phyloP scores from a whole-genome alignment of 2,888 invertebrate species.

The Biston stratarius region DNA sequence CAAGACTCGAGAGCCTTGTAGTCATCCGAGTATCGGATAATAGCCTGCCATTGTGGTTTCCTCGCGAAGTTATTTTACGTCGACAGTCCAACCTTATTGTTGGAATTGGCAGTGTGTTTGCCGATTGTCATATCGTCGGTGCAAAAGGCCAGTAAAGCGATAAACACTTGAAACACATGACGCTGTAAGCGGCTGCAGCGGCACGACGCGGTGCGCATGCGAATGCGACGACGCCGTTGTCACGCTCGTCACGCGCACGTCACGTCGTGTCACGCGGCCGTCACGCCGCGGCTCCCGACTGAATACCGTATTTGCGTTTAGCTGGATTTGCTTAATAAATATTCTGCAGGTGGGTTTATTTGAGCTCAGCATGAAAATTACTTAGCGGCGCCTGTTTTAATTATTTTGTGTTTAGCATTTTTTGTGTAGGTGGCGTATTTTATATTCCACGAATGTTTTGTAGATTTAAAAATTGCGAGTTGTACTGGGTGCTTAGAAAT shows the following conservation, averaged over 20 bases:
- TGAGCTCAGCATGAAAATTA: background rate
- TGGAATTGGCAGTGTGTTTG: no score
- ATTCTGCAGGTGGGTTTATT: conserved; percentile 1
- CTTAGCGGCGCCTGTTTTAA: background rate
- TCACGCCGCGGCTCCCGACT: conserved; percentile 16
- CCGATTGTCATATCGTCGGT: background rate
- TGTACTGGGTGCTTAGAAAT: no score
- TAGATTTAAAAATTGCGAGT: background rate
- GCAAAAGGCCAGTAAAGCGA: background rate
- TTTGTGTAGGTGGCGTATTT: background rate
- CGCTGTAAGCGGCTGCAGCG: conserved; percentile 13
- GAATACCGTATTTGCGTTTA: conserved; percentile 24
- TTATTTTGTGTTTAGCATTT: background rate
- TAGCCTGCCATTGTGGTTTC: no score
- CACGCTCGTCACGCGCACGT: conserved; percentile 20
- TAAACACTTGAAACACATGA: conserved; percentile 8
- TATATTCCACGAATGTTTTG: background rate
- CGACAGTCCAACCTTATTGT: no score
- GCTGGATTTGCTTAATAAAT: conserved; percentile 16
- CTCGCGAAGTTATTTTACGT: no score
- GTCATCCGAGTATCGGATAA: no score
- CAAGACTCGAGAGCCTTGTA: no score
- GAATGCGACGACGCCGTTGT: conserved; percentile 8
- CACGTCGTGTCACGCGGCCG: conserved; percentile 33
- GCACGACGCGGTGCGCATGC: conserved; percentile 12